These are phyloP conservation scores for Bombus huntii DNA, from an alignment of 1,140 invertebrate species.

Conservation along the genomic window DNA sequence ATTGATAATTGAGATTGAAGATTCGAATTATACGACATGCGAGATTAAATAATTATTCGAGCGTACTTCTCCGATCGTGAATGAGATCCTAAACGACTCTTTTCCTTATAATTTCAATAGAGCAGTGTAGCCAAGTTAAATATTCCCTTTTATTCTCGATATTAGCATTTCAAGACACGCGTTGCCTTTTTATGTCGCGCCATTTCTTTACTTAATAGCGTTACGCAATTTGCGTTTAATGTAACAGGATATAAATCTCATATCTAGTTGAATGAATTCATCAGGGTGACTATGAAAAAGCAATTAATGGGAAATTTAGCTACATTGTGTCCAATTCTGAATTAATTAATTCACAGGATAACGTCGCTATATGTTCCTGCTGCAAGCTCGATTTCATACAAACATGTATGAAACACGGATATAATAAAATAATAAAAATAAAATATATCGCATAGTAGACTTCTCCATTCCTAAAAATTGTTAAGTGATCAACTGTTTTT, in stretches of 20 bases:
- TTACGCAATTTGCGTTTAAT: background rate
- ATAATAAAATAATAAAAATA: background rate
- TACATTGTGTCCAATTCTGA: background rate
- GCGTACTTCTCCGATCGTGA: background rate
- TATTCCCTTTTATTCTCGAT: background rate
- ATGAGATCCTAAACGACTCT: background rate
- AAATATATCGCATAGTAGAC: background rate
- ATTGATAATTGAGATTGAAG: background rate
- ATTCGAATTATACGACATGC: background rate
- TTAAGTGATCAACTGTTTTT: background rate
- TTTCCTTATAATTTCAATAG: background rate
- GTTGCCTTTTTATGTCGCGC: background rate
- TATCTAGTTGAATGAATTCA: background rate
- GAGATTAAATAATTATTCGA: background rate
- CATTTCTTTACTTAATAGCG: background rate
- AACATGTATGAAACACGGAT: background rate
- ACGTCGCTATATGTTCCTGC: background rate
- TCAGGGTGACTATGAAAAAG: background rate
- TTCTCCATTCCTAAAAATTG: background rate
- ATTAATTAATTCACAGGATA: background rate
- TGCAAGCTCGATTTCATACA: background rate
- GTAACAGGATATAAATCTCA: background rate
- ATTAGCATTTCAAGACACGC: background rate
- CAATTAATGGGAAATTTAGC: background rate
- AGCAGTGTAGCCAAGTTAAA: background rate